Evolutionary conservation across 2,797 vertebrate genomes (phyloP).

Genomic region (Sandelia bainsii): DNA sequence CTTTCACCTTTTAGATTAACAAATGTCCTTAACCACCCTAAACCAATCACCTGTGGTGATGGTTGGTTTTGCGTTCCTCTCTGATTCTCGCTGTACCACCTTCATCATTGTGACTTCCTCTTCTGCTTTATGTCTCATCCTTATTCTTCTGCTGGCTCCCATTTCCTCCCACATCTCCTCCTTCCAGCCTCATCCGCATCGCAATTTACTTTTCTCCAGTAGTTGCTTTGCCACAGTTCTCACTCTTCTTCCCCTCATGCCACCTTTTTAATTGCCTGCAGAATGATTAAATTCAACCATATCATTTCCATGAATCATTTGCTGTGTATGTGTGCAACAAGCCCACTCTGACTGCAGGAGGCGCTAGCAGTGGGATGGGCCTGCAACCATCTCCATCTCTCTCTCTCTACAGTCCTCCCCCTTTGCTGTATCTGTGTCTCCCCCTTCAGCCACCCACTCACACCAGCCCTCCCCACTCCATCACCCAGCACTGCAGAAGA

Average conservation of each 20-base stretch:
- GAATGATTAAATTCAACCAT: conserved; percentile 35
- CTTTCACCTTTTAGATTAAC: too few relatives aligned
- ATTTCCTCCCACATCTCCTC: conserved; percentile 5
- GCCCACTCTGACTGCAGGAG: conserved; percentile 53
- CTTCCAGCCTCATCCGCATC: background rate
- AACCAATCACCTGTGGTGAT: too few relatives aligned
- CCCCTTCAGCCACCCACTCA: background rate
- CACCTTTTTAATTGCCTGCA: background rate
- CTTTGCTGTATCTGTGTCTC: conserved; percentile 21
- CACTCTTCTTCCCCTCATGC: background rate
- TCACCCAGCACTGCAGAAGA: conserved; percentile 65
- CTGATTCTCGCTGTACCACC: background rate
- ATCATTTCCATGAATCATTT: conserved; percentile 32
- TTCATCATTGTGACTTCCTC: background rate
- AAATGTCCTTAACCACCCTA: too few relatives aligned
- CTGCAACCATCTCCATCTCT: conserved; percentile 24
- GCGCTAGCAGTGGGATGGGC: conserved; percentile 32
- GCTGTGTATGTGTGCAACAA: conserved; percentile 13
- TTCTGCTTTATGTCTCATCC: background rate
- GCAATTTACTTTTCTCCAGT: background rate
- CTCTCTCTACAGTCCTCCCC: background rate
- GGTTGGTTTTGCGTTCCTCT: too few relatives aligned
- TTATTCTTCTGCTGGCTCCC: background rate
- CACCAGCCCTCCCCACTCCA: background rate
- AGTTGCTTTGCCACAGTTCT: background rate